Percentiles rank a stretch among this genome's conserved stretches.
Conservation (phyloP, 2,113 vertebrate species). For the Pomatorhinus ruficollis region DNA sequence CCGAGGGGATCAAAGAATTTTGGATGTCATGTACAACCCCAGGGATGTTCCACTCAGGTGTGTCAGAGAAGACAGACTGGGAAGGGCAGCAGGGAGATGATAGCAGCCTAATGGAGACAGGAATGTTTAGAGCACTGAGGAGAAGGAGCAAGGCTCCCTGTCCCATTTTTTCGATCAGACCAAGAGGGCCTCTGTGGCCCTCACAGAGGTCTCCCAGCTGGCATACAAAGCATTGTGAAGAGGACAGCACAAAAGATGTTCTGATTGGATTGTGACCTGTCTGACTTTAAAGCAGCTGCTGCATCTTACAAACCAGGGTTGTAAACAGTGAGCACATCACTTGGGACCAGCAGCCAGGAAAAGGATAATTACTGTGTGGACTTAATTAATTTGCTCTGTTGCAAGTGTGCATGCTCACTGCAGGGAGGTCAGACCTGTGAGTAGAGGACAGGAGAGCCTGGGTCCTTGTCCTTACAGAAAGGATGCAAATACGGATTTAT, state of each 20-base stretch:
- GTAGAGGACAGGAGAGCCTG: background rate
- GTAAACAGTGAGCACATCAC: background rate
- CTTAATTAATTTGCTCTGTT: constrained; percentile 16
- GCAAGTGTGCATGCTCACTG: background rate
- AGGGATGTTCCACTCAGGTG: background rate
- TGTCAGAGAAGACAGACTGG: background rate
- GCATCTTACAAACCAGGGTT: background rate
- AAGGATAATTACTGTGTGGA: background rate
- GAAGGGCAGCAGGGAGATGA: background rate
- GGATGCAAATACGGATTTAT: constrained; percentile 41
- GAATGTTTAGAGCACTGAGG: background rate
- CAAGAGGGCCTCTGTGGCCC: background rate
- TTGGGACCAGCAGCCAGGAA: background rate
- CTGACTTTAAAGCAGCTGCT: constrained; percentile 33
- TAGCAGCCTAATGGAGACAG: background rate
- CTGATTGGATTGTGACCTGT: background rate
- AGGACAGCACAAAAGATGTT: background rate
- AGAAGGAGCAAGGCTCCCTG: background rate
- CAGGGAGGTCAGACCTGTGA: constrained; percentile 14
- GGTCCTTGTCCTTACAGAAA: constrained; percentile 16
- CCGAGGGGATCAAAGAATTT: background rate
- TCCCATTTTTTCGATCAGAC: background rate
- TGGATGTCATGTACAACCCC: background rate
- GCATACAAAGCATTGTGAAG: background rate
- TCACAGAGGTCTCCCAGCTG: background rate